Base-by-base conservation (phyloP, 2,113 vertebrate species). In the Austrofundulus limnaeus region DNA sequence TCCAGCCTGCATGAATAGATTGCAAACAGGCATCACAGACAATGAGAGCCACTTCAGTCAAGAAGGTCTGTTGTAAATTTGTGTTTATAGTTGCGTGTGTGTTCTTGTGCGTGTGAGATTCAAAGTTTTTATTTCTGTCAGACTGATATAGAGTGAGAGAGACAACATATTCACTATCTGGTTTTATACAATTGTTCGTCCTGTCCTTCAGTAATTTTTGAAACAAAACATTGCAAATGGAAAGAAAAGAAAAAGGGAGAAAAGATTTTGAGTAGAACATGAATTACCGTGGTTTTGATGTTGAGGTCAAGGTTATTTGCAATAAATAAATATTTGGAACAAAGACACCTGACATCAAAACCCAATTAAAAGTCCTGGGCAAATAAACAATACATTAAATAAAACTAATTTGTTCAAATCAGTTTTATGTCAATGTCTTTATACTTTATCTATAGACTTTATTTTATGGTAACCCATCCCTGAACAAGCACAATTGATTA, bases 221-320 rank as follows among this genome's bases (percentile, higher is more conserved):
- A 52, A 70, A 78, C 17, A 31, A 10, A 37, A 48, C 59, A 39
- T 68, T 63, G 66, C 34, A 65, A 38, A 38, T 20, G 25, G 48
- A 54, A 49, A 14, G 57, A 67, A 12, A n/a, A 38, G 15, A 4
- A 25, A 38, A 20, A 48, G n/a, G 31, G 28, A 53, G 17, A 21
- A 17, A 65, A 13, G 23, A 34, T 21, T 42, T 23, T 25, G 60
- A 76, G 28, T 48, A 48, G 25, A 61, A 41, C 48, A 52, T 31
- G 49, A 25, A 78, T 82, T 75, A 66, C 41, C 56, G 21, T 24
- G 46, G 24, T 61, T 76, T 72, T 71, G 60, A 74, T 70, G 64
- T 24, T 51, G 39, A 59, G 77, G 79, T 82, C 71, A 71, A 62
- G 66, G 77, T 77, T 70, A 75, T 84, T 78, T 82, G 50, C 70